These are phyloP conservation scores for Campoletis sonorensis DNA, from an alignment of 1,140 invertebrate species.

Conservation along the genomic window DNA sequence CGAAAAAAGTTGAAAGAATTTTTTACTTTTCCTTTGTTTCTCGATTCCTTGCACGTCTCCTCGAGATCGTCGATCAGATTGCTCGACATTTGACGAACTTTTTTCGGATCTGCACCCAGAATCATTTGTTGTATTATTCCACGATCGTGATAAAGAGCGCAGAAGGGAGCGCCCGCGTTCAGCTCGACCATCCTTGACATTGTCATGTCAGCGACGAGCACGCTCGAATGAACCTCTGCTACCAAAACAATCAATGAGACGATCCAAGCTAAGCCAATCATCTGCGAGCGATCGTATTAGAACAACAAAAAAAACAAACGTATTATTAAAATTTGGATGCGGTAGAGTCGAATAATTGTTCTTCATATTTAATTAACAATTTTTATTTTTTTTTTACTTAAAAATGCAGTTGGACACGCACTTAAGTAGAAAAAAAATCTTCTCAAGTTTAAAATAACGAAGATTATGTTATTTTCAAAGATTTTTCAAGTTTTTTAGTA, in stretches of 20 bases:
- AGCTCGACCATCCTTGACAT: constrained; percentile 83
- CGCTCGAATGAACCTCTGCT: constrained; percentile 60
- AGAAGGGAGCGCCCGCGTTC: constrained; percentile 79
- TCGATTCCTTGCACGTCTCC: constrained; percentile 76
- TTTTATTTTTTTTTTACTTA: no score
- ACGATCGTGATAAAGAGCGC: constrained; percentile 79
- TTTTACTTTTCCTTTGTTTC: constrained; percentile 68
- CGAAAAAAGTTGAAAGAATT: no score
- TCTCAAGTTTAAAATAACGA: no score
- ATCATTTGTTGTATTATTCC: constrained; percentile 80
- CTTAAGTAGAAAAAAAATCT: no score
- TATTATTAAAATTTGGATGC: no score
- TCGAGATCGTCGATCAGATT: constrained; percentile 79
- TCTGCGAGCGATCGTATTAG: constrained; percentile 59
- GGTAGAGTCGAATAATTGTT: no score
- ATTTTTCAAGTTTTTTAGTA: no score
- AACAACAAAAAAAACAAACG: background rate
- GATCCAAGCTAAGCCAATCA: constrained; percentile 54
- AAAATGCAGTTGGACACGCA: no score
- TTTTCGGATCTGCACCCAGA: constrained; percentile 78
- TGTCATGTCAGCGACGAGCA: constrained; percentile 80
- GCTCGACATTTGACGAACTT: constrained; percentile 79
- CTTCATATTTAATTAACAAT: no score
- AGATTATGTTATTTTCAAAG: no score
- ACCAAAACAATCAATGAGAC: constrained; percentile 49